Evolutionary conservation across 2,113 vertebrate genomes (phyloP).

Genomic region (Otus sunia): DNA sequence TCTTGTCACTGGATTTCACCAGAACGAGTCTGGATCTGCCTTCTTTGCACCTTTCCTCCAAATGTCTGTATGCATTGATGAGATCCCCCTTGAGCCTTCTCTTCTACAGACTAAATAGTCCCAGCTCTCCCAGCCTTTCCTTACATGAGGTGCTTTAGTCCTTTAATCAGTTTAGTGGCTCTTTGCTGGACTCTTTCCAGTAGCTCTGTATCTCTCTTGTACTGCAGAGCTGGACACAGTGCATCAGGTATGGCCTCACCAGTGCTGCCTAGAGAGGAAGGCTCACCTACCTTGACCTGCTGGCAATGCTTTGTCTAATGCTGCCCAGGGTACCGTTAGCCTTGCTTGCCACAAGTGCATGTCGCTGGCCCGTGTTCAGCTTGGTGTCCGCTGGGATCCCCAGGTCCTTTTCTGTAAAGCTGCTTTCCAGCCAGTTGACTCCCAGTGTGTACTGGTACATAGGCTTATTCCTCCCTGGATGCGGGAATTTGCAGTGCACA

Average conservation of each 20-base stretch:
- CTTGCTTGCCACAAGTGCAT: neutral
- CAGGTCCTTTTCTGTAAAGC: neutral
- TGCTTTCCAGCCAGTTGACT: neutral
- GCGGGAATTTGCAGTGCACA: neutral
- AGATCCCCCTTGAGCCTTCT: neutral
- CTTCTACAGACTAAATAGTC: neutral
- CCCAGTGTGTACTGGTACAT: too few relatives aligned
- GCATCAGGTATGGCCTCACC: neutral
- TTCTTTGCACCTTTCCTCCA: neutral
- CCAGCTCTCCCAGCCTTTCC: neutral
- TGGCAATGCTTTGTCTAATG: neutral
- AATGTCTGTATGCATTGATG: neutral
- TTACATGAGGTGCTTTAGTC: neutral
- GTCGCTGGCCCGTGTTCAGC: accelerated
- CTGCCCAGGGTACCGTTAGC: neutral
- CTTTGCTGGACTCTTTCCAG: neutral
- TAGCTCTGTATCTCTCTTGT: neutral
- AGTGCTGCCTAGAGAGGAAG: neutral
- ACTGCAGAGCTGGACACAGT: neutral
- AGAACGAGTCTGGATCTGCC: neutral
- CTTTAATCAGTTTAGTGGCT: neutral
- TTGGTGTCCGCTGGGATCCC: neutral
- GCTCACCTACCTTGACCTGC: neutral
- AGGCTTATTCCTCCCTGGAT: neutral
- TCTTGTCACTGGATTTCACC: neutral